Conservation (phyloP, 1,140 invertebrate species). For the Hypothenemus hampei region DNA sequence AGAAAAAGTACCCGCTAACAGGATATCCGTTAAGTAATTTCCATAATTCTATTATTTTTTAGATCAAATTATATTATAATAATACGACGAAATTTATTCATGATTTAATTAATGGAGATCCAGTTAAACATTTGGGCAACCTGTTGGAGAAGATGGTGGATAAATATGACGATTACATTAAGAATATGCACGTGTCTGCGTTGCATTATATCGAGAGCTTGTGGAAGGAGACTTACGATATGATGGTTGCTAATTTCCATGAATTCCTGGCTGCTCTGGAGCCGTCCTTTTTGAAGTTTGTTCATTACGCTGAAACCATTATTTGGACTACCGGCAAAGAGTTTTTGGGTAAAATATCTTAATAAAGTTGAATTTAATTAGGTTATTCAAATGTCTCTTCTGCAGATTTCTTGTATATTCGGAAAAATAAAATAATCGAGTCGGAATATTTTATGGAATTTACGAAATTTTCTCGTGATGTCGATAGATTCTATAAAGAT, state of each 20-base stretch:
- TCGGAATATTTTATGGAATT: constrained; percentile 74
- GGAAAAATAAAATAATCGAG: constrained; percentile 70
- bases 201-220: constrained; percentile 68
- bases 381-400: neutral
- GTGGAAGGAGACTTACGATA: constrained; percentile 58
- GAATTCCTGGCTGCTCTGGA: constrained; percentile 65
- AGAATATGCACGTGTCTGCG: constrained; percentile 70
- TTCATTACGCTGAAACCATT: constrained; percentile 69
- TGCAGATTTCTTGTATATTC: constrained; percentile 72
- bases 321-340: constrained; percentile 68
- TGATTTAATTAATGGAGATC: constrained; percentile 65
- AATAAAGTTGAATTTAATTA: no score
- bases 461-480: constrained; percentile 70
- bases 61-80: constrained; percentile 63
- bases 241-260: constrained; percentile 64
- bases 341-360: constrained; percentile 50
- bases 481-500: constrained; percentile 71
- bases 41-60: constrained; percentile 20
- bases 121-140: constrained; percentile 60
- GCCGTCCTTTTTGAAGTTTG: constrained; percentile 67
- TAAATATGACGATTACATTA: constrained; percentile 72
- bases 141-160: constrained; percentile 63
- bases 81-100: constrained; percentile 63
- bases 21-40: neutral
- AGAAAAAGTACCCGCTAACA: constrained; percentile 53